phyloP scores from a whole-genome alignment of 2,888 invertebrate species.

The Hirtodrosophila alboralis region DNA sequence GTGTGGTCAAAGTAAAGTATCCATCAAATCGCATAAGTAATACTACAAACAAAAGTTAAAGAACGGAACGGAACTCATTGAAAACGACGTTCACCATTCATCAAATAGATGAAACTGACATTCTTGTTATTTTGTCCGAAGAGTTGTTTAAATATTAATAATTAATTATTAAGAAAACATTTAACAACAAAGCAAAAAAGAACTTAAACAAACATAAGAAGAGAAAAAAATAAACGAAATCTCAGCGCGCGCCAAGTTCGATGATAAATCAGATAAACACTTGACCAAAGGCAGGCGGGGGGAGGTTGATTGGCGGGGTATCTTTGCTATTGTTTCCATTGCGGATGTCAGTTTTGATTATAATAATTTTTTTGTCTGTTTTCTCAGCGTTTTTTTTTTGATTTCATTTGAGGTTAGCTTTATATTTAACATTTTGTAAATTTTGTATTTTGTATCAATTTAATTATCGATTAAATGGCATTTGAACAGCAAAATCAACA shows the following conservation, averaged over 20 bases:
- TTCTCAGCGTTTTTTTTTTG: conserved; percentile 30
- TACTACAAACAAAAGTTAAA: conserved; percentile 9
- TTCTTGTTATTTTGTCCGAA: conserved; percentile 38
- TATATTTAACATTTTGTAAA: conserved; percentile 31
- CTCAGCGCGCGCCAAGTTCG: conserved; percentile 57
- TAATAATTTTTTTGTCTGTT: conserved; percentile 10
- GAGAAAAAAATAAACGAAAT: conserved; percentile 25
- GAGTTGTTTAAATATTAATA: conserved; percentile 73
- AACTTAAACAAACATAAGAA: conserved; percentile 14
- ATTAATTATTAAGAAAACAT: conserved; percentile 71
- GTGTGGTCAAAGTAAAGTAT: conserved; percentile 50
- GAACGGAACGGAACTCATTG: conserved; percentile 70
- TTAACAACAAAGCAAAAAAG: conserved; percentile 52
- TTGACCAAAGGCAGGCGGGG: conserved; percentile 8
- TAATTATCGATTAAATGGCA: conserved; percentile 21
- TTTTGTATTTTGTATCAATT: conserved; percentile 32
- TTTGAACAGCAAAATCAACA: conserved; percentile 30
- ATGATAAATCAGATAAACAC: conserved; percentile 58
- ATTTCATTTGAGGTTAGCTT: conserved; percentile 24
- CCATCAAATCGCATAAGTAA: conserved; percentile 40
- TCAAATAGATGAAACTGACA: conserved; percentile 54
- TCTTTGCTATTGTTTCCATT: conserved; percentile 63
- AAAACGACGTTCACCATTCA: conserved; percentile 62
- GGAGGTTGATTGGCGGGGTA: conserved; percentile 10
- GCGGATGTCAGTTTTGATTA: conserved; percentile 72